Base-by-base conservation (phyloP, 2,888 invertebrate species). In the Brenthis hecate region DNA sequence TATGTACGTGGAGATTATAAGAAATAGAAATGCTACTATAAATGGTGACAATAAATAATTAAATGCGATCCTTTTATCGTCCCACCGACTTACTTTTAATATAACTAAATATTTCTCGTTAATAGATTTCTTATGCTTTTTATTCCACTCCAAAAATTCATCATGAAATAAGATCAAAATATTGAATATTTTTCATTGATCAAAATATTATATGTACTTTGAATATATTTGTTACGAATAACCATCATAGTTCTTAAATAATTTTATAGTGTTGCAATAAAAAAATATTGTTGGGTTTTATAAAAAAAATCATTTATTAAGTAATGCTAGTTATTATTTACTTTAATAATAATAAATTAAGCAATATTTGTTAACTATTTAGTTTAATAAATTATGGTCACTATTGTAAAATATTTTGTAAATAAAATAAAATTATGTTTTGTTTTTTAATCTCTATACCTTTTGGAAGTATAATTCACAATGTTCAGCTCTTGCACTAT, bases 1-100 rank as follows among this genome's bases (percentile, higher is more conserved):
- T 2, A 81, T 83, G 77, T 91, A 92, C 72, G 83, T 86, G 1
- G 91, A 92, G 81, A 90, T 92, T 32, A 86, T 82, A 73, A 85
- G 92, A 64, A 91, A 86, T 71, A 81, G 81, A 68, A 83, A 81
- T 32, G 73, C 32, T 51, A 50, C 68, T n/a, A 50, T 53, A 1
- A 43, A 43, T 50, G 68, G 69, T 69, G 71, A 60, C 14, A 43
- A 65, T 55, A 28, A 61, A 50, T 61, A 43, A 65, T 69, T 56
- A 62, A 64, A 11, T 54, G 8, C 53, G 55, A 64, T 66, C 63
- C 62, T 69, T 50, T 48, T 48, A 48, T 48, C 36, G 36, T 19
- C 66, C 66, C 66, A 66, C 66, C 66, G 66, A 66, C 48, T 66
- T 61, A 58, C 48, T 67, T 63, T 57, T 43, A 16, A 14, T 43